Conservation (phyloP, 2,797 vertebrate genomes). For the Hippopotamyrus pictus region DNA sequence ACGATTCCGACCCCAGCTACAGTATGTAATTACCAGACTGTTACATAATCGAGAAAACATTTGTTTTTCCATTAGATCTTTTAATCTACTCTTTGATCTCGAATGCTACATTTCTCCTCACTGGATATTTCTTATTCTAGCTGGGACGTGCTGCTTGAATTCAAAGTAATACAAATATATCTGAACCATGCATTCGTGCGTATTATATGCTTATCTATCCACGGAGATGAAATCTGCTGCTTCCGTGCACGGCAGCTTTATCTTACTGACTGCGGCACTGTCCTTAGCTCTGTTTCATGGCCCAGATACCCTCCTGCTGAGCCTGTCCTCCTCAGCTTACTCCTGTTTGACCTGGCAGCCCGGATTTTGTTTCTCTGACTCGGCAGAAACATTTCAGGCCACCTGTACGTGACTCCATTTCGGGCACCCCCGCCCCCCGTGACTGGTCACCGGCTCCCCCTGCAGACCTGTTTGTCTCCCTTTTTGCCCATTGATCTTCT, state of each 20-base stretch:
- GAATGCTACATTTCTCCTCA: neutral
- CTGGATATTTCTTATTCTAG: neutral
- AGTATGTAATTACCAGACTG: neutral
- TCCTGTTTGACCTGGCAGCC: neutral
- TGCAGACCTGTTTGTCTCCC: neutral
- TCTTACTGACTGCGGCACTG: neutral
- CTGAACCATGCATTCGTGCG: neutral
- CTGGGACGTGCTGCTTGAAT: neutral
- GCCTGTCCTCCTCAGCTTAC: neutral
- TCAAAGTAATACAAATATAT: neutral
- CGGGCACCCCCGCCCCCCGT: neutral
- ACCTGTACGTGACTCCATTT: neutral
- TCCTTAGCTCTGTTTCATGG: neutral
- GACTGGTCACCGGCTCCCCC: neutral
- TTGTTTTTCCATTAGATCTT: neutral
- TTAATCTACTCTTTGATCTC: neutral
- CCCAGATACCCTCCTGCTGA: neutral
- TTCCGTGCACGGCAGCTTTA: neutral
- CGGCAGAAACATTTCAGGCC: neutral
- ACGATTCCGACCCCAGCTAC: neutral
- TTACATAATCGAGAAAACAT: neutral
- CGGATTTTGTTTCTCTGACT: conserved; percentile 5
- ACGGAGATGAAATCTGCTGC: neutral
- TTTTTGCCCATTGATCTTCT: neutral
- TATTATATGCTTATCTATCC: neutral